Conservation (phyloP, 2,113 vertebrate genomes). For the Chlamydotis undulata region DNA sequence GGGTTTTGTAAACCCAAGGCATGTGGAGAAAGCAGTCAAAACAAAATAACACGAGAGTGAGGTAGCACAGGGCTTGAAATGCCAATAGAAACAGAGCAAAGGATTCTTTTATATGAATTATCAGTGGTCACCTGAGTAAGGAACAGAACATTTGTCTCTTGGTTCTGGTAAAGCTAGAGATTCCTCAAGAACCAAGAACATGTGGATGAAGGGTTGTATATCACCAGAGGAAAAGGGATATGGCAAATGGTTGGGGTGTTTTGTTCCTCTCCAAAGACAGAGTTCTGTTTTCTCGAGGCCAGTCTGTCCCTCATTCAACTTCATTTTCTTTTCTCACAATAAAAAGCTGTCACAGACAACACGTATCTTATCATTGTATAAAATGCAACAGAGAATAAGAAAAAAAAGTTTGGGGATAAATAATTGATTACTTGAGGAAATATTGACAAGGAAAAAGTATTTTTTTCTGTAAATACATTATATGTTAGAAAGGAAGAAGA, state of each 20-base stretch:
- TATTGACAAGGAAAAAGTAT: not conserved
- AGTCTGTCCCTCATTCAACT: not conserved
- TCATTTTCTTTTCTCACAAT: conserved; percentile 12
- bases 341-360: not conserved
- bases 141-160: not conserved
- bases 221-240: not conserved
- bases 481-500: not conserved
- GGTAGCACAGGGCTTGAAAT: not conserved
- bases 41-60: not conserved
- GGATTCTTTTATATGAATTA: not conserved
- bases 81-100: not conserved
- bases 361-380: not conserved
- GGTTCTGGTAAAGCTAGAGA: not conserved
- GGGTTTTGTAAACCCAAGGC: not conserved
- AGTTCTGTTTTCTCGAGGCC: not conserved
- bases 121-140: not conserved
- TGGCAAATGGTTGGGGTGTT: not conserved
- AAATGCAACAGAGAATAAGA: not conserved
- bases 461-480: not conserved
- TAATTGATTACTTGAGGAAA: conserved; percentile 38
- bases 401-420: conserved; percentile 3
- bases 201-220: not conserved
- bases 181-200: not conserved
- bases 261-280: not conserved
- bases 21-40: not conserved